Evolutionary conservation across 2,113 vertebrate genomes (phyloP), one percentile per base, ranked within the genome.

Genomic region (Conger conger): DNA sequence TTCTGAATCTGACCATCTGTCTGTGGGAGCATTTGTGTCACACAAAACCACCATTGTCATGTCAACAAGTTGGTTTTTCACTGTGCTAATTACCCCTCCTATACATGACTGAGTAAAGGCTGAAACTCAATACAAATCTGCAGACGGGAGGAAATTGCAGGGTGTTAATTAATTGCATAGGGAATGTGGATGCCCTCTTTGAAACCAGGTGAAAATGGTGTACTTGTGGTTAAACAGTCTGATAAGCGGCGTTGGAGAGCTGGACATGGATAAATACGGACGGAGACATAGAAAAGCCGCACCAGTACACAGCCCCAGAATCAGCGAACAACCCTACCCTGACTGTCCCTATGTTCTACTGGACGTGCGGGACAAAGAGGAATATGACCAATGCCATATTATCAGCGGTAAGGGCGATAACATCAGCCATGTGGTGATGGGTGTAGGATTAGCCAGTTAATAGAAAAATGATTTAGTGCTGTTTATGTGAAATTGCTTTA

Each of bases 291-390:
- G 0, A n/a, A 73, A 13, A 5, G 20, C 3, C 9, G n/a, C 5
- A 4, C 8, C 68, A 13, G 15, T 73, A 27, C 33, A n/a, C 23
- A 87, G 89, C 0, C 0, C 1, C 35, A 80, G 53, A 33, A 11
- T 35, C 35, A 57, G 23, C 90, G 91, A 94, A 68, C 81, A 9
- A 17, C 95, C 96, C 1, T 96, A 96, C 0, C 92, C 93, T 0
- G 93, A 96, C 89, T 96, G 96, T 84, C 96, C 96, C 40, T 96
- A 94, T 91, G 92, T 96, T 84, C 92, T 96, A 35, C 86, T 96
- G 73, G 96, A 96, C 0, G 95, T 96, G 4, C 91, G 96, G 1
- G 96, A 96, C 30, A 86, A 91, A 40, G 95, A 96, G 1, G 94
- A 93, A 0, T 96, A 95, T 0, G 93, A 95, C 36, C 94, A 95